These are phyloP conservation scores for Eueremaeus valkanovi DNA, from an alignment of 2,888 invertebrate genomes.

Conservation along the genomic window DNA sequence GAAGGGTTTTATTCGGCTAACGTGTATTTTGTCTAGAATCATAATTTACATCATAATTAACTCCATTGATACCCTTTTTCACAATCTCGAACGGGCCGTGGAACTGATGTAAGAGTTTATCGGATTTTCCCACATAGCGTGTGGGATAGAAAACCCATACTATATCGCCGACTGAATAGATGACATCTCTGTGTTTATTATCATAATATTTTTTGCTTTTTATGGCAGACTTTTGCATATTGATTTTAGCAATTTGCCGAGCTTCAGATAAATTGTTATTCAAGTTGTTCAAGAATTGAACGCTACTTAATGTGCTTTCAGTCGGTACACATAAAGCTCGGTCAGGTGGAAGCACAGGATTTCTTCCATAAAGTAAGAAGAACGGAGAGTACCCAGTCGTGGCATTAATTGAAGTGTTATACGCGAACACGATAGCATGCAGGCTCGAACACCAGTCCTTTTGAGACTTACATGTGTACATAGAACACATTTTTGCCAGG, in stretches of 20 bases:
- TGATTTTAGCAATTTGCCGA: neutral
- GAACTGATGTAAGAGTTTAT: constrained; percentile 35
- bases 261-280: neutral
- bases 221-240: neutral
- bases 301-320: too few relatives aligned
- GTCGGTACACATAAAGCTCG: neutral
- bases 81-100: constrained; percentile 35
- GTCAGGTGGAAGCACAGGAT: constrained; percentile 45
- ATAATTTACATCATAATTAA: neutral
- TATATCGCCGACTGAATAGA: constrained; percentile 27
- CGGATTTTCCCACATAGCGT: constrained; percentile 19
- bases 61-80: neutral
- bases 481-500: constrained; percentile 39
- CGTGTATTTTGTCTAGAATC: constrained; percentile 38
- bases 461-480: constrained; percentile 43
- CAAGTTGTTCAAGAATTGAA: neutral
- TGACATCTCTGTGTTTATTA: neutral
- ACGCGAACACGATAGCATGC: constrained; percentile 42
- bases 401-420: constrained; percentile 44
- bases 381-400: constrained; percentile 45
- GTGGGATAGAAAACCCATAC: constrained; percentile 34
- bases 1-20: constrained; percentile 23
- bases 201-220: constrained; percentile 1
- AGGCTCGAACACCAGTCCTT: constrained; percentile 46
- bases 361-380: constrained; percentile 44